Evolutionary conservation across 2,888 invertebrate genomes (phyloP).

Genomic region (Agriopis aurantiaria): DNA sequence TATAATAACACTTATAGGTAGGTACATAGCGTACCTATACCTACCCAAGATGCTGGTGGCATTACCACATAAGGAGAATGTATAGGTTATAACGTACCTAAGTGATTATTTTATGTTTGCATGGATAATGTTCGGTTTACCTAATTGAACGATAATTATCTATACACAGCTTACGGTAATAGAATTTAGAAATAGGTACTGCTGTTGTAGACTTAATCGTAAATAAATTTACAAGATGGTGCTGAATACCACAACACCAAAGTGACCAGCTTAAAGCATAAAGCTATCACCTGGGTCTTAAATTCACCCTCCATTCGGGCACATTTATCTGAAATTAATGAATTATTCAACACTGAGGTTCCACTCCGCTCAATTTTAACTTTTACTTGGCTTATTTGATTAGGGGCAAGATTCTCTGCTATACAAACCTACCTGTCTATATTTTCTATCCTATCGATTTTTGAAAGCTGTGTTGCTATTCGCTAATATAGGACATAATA

Average conservation of each 20-base stretch:
- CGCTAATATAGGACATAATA: background rate
- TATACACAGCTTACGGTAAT: no score
- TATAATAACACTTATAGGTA: no score
- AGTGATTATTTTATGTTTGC: no score
- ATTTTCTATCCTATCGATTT: slow-evolving; percentile 45
- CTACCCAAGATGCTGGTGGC: no score
- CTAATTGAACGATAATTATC: no score
- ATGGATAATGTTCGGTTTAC: no score
- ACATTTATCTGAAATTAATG: slow-evolving; percentile 59
- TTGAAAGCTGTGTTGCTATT: slow-evolving; percentile 10
- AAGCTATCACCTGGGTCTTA: slow-evolving; percentile 35
- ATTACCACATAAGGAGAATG: no score
- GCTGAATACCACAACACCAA: slow-evolving; percentile 1
- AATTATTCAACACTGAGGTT: slow-evolving; percentile 63
- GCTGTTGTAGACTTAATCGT: background rate
- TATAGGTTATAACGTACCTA: no score
- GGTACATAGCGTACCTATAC: no score
- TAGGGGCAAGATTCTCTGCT: slow-evolving; percentile 61
- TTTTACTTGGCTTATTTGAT: slow-evolving; percentile 67
- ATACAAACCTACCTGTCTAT: slow-evolving; percentile 54
- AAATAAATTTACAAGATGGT: background rate
- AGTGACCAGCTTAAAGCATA: slow-evolving; percentile 19
- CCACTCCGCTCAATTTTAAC: slow-evolving; percentile 66
- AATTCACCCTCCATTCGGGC: slow-evolving; percentile 39
- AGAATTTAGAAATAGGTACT: background rate